Percentiles rank a stretch among this genome's conserved stretches.
phyloP scores from a whole-genome alignment of 2,888 invertebrate genomes.

The Shargacucullia verbasci region DNA sequence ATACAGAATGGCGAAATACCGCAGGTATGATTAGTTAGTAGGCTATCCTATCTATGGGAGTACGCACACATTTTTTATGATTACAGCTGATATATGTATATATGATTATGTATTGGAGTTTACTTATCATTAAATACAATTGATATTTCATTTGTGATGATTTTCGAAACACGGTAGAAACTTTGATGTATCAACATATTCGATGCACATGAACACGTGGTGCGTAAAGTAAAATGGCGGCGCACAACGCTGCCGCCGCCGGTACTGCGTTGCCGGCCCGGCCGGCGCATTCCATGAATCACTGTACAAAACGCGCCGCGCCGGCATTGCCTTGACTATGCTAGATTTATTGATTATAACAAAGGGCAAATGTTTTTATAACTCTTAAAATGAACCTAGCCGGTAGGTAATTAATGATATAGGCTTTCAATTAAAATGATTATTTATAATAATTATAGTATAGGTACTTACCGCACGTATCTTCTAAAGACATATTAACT shows the following conservation, averaged over 20 bases:
- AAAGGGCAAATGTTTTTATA: background rate
- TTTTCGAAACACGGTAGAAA: slow-evolving; percentile 20
- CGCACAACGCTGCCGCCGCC: slow-evolving; percentile 67
- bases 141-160: slow-evolving; percentile 5
- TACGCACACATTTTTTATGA: slow-evolving; percentile 37
- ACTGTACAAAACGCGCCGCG: slow-evolving; percentile 43
- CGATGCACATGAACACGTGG: slow-evolving; percentile 81
- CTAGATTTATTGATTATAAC: slow-evolving; percentile 32
- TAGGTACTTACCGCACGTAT: too few relatives aligned
- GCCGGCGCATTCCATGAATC: slow-evolving; percentile 58
- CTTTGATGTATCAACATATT: slow-evolving; percentile 55
- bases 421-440: too few relatives aligned
- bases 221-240: slow-evolving; percentile 85
- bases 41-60: slow-evolving; percentile 24
- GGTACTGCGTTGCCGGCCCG: slow-evolving; percentile 31
- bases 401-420: too few relatives aligned
- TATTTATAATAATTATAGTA: too few relatives aligned
- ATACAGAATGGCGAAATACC: slow-evolving; percentile 80
- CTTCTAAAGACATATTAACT: too few relatives aligned
- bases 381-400: too few relatives aligned
- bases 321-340: slow-evolving; percentile 6
- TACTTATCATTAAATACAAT: background rate
- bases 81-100: slow-evolving; percentile 11
- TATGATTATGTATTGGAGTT: too few relatives aligned
- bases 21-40: slow-evolving; percentile 71